Percentiles rank a stretch among this genome's conserved stretches.
phyloP scores from a whole-genome alignment of 2,888 invertebrate genomes.

The Anarsia innoxiella region DNA sequence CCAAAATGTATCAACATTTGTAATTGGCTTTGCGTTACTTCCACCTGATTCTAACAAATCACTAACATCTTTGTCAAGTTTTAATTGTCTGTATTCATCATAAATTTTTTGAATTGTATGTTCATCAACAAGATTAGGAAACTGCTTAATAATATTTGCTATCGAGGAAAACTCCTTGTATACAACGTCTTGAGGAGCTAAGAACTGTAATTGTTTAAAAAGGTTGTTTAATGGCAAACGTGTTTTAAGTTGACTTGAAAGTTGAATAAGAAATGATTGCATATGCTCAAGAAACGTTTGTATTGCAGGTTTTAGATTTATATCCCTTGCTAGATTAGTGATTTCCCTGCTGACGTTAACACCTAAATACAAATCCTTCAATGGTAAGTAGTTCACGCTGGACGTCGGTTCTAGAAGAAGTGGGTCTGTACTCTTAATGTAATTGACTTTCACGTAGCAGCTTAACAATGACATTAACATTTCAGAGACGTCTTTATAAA shows the following conservation, averaged over 20 bases:
- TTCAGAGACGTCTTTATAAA: not conserved
- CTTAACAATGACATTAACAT: not conserved
- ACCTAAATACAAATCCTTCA: not conserved
- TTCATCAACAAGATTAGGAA: not conserved
- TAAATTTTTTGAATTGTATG: conserved; percentile 13
- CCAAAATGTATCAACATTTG: not conserved
- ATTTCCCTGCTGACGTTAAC: not conserved
- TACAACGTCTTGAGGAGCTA: conserved; percentile 14
- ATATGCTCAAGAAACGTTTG: conserved; percentile 12
- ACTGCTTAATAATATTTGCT: not conserved
- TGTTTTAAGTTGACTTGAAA: conserved; percentile 12
- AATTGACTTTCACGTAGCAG: not conserved
- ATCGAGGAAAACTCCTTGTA: conserved; percentile 15
- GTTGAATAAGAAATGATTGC: conserved; percentile 13
- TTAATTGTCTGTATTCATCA: conserved; percentile 12
- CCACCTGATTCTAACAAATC: conserved; percentile 1
- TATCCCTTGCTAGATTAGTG: not conserved
- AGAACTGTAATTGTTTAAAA: conserved; percentile 16
- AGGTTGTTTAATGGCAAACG: conserved; percentile 12
- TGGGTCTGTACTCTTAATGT: not conserved
- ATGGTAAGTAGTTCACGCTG: not conserved
- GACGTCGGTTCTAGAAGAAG: not conserved
- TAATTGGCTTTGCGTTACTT: not conserved
- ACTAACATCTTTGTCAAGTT: not conserved
- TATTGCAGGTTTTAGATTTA: conserved; percentile 9